Evolutionary conservation across 1,140 invertebrate species (phyloP), one percentile per base, ranked within the genome.

Genomic region (Paraescarpia echinospica): DNA sequence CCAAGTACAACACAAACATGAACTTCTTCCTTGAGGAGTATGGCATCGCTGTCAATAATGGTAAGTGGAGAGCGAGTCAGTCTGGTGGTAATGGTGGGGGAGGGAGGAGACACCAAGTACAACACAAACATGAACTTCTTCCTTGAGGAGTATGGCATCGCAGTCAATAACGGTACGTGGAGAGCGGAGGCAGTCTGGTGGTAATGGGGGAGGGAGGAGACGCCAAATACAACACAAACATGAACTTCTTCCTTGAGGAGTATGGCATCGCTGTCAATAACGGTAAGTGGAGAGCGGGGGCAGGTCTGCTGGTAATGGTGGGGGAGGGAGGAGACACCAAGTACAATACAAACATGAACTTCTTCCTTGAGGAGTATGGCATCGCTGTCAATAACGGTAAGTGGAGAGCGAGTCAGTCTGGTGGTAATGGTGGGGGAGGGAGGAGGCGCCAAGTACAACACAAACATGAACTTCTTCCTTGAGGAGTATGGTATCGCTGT

Each of bases 81-180:
- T 93, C 96, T 99, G 77, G 98, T 99, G 0, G 96, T 98, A 94
- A 97, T n/a, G n/a, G n/a, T 99, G 93, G 97, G 97, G 0, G 99
- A 99, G 96, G 98, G 98, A 0, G 98, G 98, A 1, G 98, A 99
- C 95, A 97, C 98, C 93, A 97, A 97, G 92, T 98, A 97, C 93
- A 97, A 98, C 94, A 99, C 98, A 33, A 99, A 99, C 96, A 98
- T 99, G 0, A 99, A 99, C 96, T 99, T 99, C 96, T 97, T 99
- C 90, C 96, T 99, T 8, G 99, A 99, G 96, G 98, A 99, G 95
- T 99, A 97, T 96, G 99, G 99, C 31, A 98, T 99, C 93, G 98
- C 98, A 95, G 97, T 99, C 8, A 99, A 99, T 96, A 98, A 97
- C 96, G 99, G 98, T 98, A 96, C 95, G 94, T 93, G 2, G 97